Base-by-base conservation (phyloP, 2,888 invertebrate species). In the Parapristionchus giblindavisi region DNA sequence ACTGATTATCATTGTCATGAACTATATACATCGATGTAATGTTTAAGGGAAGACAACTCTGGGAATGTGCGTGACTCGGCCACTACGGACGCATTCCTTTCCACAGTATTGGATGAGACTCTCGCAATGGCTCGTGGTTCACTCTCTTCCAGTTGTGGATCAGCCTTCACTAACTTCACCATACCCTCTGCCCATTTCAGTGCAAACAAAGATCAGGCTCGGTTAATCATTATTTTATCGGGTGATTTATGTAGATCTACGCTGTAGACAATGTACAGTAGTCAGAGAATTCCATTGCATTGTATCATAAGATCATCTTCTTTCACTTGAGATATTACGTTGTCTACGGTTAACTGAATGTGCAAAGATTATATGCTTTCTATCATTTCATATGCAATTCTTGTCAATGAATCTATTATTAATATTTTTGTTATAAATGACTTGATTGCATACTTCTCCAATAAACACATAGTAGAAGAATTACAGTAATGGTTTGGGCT, bases 31-130 rank as follows among this genome's bases (percentile, higher is more conserved):
- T 8, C 29, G 17, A 32, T 2, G 21, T 6, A 21, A 40, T 40
- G 40, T 65, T 65, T 32, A 51, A 73, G 73, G 29, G 73, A 73
- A 29, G 73, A 73, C 73, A 73, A 73, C 61, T 73, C 73, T 32
- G 73, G 73, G 0, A 48, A 34, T 6, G 73, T 73, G 11, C 60
- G 73, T 34, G 73, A 73, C 36, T 29, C 73, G 17, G 32, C 48
- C 14, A 34, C 73, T 14, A 61, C 61, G 0, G 73, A 73, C n/a
- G 43, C 48, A 0, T 73, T 73, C 27, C 34, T 73, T 0, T 60
- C 60, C 32, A 38, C 61, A 11, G 38, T 51, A 17, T 29, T 73
- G 0, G 73, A 73, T 27, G 73, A 73, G n/a, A 48, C 43, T 27
- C 48, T 73, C 11, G 61, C 48, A 2, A 36, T 73, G 60, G 60